Evolutionary conservation across 2,113 vertebrate genomes (phyloP).

Genomic region (Kryptolebias marmoratus): DNA sequence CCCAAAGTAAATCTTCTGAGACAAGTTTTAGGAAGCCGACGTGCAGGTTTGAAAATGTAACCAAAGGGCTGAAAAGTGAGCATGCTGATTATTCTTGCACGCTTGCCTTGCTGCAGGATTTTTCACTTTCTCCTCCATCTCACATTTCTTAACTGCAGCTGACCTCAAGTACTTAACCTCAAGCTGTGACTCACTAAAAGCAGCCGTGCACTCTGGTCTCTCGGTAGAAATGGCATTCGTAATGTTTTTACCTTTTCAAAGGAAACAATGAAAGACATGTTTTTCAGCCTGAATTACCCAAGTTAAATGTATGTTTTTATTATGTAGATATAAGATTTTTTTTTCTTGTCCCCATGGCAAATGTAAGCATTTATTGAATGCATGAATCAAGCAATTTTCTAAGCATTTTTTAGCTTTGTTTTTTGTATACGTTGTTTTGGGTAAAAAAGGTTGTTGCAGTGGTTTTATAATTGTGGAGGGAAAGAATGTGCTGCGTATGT

Average conservation of each 20-base stretch:
- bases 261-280: background rate
- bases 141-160: constrained; percentile 7
- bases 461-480: no score
- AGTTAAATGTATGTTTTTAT: no score
- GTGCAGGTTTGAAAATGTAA: no score
- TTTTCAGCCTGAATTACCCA: no score
- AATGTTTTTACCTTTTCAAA: constrained; percentile 29
- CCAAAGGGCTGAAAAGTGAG: background rate
- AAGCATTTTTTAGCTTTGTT: no score
- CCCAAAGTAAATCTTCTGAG: background rate
- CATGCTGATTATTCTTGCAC: background rate
- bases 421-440: no score
- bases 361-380: no score
- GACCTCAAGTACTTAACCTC: constrained; percentile 43
- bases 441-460: no score
- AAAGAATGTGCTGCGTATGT: no score
- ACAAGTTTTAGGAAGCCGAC: background rate
- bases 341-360: no score
- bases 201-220: constrained; percentile 15
- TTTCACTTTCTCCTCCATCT: background rate
- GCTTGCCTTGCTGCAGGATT: background rate
- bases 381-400: no score
- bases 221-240: background rate
- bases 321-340: no score
- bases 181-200: constrained; percentile 5